Base-by-base conservation (phyloP, 2,113 vertebrate species). In the Pachypanchax playfairii region DNA sequence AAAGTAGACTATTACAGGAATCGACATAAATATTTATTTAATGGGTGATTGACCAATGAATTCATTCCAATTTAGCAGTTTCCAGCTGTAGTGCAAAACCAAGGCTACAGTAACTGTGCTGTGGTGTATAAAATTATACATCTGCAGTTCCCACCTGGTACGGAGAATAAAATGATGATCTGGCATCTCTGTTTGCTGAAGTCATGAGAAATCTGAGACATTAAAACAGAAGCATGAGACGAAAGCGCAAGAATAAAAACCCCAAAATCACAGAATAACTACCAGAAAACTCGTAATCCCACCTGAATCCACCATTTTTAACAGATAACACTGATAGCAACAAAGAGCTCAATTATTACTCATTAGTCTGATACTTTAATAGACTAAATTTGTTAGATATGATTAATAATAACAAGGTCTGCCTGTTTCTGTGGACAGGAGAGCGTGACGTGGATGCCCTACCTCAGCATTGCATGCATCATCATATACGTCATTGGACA, bases 401-500 rank as follows among this genome's bases (percentile, higher is more conserved):
- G 26, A 49, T 52, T 60, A 21, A 42, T 39, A 48, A 70, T 67
- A 55, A 51, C 38, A 22, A 9, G 50, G 41, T 28, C 49, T 76
- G 35, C 1, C 61, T 36, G 17, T 57, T 63, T 82, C 47, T 79
- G 58, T 85, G 71, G n/a, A 66, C 79, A 93, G 92, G 82, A 82
- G 5, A 87, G 49, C 0, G 7, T 95, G 33, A 33, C 87, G 0
- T 94, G 96, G 95, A 95, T 99, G 93, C 92, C 95, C 0, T 95
- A 94, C 15, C 0, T 97, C 76, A 97, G 97, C 91, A 96, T 98
- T 2, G 13, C 55, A 48, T 96, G 92, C 17, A 70, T 98, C 84
- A 86, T 98, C 38, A 0, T 80, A 66, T 99, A 99, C 61, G 80
- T 99, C 83, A 88, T 93, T 0, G 95, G 96, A 42, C 96, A 99